Percentiles rank a stretch among this genome's conserved stretches.
Evolutionary conservation across 1,140 invertebrate genomes (phyloP).

Genomic region (Cydia splendana): DNA sequence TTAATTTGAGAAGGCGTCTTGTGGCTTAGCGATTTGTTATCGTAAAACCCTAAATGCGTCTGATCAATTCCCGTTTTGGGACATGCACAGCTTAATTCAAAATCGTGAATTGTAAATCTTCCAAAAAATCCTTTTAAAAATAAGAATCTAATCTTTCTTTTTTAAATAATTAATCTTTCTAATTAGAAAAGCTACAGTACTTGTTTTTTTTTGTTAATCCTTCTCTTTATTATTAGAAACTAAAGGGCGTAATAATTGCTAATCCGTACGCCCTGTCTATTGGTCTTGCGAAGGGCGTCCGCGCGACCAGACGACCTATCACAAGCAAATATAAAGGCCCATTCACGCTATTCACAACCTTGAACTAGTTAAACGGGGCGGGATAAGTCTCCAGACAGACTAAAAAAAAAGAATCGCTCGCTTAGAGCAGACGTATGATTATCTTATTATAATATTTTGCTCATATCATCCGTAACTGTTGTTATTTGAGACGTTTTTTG

Average conservation of each 20-base stretch:
- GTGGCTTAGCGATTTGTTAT: constrained; percentile 2
- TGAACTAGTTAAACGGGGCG: constrained; percentile 75
- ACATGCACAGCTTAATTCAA: not conserved
- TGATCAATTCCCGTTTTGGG: not conserved
- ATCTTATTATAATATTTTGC: constrained; percentile 72
- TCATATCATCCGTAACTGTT: constrained; percentile 43
- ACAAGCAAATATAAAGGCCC: constrained; percentile 69
- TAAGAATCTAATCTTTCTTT: too few relatives aligned
- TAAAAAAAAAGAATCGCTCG: constrained; percentile 72
- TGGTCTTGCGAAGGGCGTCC: constrained; percentile 16
- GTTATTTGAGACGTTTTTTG: constrained; percentile 43
- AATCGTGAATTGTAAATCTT: too few relatives aligned
- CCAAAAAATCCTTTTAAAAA: too few relatives aligned
- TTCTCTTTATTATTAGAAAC: not conserved
- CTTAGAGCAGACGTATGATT: constrained; percentile 74
- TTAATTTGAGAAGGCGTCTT: constrained; percentile 8
- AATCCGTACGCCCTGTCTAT: not conserved
- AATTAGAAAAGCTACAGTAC: too few relatives aligned
- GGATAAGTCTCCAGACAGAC: constrained; percentile 58
- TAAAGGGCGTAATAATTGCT: not conserved
- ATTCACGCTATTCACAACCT: constrained; percentile 68
- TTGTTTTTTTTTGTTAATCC: not conserved
- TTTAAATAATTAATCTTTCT: too few relatives aligned
- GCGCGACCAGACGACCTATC: constrained; percentile 70
- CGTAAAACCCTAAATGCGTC: not conserved